Base-by-base conservation (phyloP, 2,797 vertebrate genomes). In the Phataginus tricuspis region DNA sequence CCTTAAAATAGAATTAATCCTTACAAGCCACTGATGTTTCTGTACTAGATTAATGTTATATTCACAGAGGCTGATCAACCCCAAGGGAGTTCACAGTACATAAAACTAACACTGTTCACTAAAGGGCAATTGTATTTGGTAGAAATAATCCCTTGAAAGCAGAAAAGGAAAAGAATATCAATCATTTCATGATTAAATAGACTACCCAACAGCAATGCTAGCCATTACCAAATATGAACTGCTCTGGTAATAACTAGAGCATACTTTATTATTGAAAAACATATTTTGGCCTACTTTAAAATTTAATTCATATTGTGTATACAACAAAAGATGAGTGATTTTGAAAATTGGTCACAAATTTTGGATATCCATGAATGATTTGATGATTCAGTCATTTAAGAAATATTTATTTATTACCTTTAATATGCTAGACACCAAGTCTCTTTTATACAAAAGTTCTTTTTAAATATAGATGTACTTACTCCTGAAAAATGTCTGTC, bases 1-100 rank as follows among this genome's bases (percentile, higher is more conserved):
- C 97, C 71, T 97, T 95, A 83, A 98, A 97, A 97, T 78, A 89
- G 88, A 98, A 97, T 97, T 92, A 97, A 90, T 96, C 34, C 64
- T 97, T 94, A 88, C 86, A 91, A 94, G 80, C 72, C 84, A 97
- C 93, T 97, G 92, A 51, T 96, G 96, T 94, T 85, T 92, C 96
- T 93, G 93, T 96, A 88, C 9, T 83, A 66, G 96, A 91, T 94
- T 96, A 96, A 96, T 97, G 96, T 79, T 91, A 4, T 18, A 94
- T 95, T 37, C 71, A 96, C 91, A 97, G 95, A 96, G 49, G 82
- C 66, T 95, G 55, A 95, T 94, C 96, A 96, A 94, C 75, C 94
- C 45, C 25, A 95, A 90, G 86, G 97, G 98, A 95, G 87, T 45
- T 55, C 74, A 95, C 8, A 96, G 53, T 79, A 95, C 80, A 97